These are phyloP conservation scores for Ariolimax columbianus DNA, from an alignment of 2,888 invertebrate genomes.

Conservation along the genomic window DNA sequence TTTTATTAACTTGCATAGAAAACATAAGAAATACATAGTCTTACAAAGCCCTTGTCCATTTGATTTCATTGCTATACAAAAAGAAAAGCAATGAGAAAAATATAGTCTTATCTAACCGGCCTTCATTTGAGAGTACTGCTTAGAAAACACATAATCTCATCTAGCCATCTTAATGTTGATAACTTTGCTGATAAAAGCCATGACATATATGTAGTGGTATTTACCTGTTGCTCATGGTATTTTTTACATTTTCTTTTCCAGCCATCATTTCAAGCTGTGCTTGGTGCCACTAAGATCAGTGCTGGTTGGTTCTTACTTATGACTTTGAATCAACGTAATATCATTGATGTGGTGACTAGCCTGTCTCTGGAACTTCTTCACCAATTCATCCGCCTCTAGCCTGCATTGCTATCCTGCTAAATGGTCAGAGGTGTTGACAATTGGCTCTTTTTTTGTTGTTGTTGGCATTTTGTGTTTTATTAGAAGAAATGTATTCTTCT, in stretches of 20 bases:
- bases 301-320: background rate
- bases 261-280: background rate
- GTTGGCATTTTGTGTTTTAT: background rate
- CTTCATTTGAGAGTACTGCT: too few species aligned
- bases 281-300: conserved; percentile 6
- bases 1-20: too few species aligned
- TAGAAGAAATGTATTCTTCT: background rate
- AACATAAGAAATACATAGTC: too few species aligned
- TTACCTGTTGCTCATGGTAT: background rate
- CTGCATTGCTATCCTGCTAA: background rate
- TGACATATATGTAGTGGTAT: too few species aligned
- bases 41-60: too few species aligned
- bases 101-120: too few species aligned
- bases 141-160: too few species aligned
- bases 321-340: background rate
- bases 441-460: too few species aligned
- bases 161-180: too few species aligned
- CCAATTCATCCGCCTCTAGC: background rate
- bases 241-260: background rate
- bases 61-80: too few species aligned
- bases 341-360: background rate
- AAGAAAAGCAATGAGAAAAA: too few species aligned
- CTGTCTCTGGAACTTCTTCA: background rate
- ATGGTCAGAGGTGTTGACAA: background rate
- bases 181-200: too few species aligned